phyloP scores from a whole-genome alignment of 2,888 invertebrate genomes.

The Ophion slaviceki region DNA sequence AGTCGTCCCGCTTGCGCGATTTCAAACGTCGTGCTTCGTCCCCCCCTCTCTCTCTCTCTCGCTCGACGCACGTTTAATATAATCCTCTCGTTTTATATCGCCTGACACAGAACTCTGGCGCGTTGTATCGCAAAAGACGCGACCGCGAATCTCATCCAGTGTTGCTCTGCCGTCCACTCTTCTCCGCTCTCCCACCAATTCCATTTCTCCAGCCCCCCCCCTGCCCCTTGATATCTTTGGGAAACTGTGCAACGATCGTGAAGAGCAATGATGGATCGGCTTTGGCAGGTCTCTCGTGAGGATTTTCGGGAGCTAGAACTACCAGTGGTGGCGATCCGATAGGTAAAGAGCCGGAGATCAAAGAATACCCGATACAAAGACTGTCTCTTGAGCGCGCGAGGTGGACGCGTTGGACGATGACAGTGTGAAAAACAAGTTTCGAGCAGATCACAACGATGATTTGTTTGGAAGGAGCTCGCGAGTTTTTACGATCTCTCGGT shows the following conservation, averaged over 20 bases:
- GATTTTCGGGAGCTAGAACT: neutral
- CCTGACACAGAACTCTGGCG: constrained; percentile 24
- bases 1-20: constrained; percentile 20
- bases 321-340: neutral
- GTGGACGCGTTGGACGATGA: neutral
- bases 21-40: neutral
- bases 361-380: neutral
- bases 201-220: neutral
- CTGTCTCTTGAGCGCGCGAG: neutral
- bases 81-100: constrained; percentile 28
- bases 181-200: neutral
- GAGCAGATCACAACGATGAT: constrained; percentile 18
- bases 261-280: neutral
- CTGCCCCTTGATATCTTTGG: neutral
- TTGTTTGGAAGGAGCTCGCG: constrained; percentile 1
- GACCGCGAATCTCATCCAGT: constrained; percentile 4
- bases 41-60: constrained; percentile 8
- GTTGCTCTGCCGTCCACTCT: constrained; percentile 3
- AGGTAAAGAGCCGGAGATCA: neutral
- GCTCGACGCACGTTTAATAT: neutral
- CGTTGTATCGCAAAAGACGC: constrained; percentile 27
- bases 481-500: constrained; percentile 17
- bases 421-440: constrained; percentile 4
- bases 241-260: neutral
- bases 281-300: neutral